Evolutionary conservation across 2,888 invertebrate genomes (phyloP).

Genomic region (Protodeltote pygarga): DNA sequence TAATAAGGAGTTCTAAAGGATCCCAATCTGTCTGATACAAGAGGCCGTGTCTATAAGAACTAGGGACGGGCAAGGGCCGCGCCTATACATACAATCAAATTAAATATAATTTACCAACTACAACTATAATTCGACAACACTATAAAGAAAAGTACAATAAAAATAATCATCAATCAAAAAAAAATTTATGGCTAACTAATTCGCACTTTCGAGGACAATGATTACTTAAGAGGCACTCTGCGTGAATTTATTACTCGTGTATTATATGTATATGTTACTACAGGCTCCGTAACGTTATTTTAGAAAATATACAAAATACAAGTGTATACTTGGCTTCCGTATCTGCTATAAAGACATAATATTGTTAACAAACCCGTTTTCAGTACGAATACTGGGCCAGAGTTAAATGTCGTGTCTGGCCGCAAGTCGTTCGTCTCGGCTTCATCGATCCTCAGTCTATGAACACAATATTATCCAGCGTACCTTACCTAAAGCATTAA

Average conservation of each 20-base stretch:
- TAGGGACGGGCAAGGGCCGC: constrained; percentile 36
- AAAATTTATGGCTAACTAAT: constrained; percentile 82
- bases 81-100: constrained; percentile 55
- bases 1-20: constrained; percentile 52
- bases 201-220: constrained; percentile 77
- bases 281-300: constrained; percentile 61
- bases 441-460: constrained; percentile 76
- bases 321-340: constrained; percentile 51
- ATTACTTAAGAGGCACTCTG: constrained; percentile 86
- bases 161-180: constrained; percentile 75
- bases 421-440: constrained; percentile 43
- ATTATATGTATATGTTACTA: constrained; percentile 68
- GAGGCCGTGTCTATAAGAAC: constrained; percentile 58
- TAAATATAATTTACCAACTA: constrained; percentile 75
- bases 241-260: constrained; percentile 79
- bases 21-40: constrained; percentile 69
- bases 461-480: constrained; percentile 86
- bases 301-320: constrained; percentile 78
- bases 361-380: constrained; percentile 48
- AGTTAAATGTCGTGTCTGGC: constrained; percentile 43
- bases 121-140: constrained; percentile 80
- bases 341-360: constrained; percentile 46
- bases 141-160: constrained; percentile 70
- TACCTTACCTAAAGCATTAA: constrained; percentile 86
- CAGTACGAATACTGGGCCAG: constrained; percentile 44